Percentiles rank a stretch among this genome's conserved stretches.
Evolutionary conservation across 2,797 vertebrate genomes (phyloP).

Genomic region (Myotis daubentonii): DNA sequence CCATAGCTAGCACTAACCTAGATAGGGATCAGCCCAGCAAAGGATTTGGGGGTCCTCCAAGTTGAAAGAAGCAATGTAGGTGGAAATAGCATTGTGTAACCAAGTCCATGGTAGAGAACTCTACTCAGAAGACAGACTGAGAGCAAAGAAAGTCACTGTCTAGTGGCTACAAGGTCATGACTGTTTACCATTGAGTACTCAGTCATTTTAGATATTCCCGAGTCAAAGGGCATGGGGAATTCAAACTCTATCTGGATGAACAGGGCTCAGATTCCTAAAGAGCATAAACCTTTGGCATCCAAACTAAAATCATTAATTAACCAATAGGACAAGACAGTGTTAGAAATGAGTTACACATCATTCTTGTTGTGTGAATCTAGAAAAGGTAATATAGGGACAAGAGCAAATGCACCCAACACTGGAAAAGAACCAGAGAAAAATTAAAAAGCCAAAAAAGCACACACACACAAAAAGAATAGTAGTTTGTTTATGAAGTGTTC

Average conservation of each 20-base stretch:
- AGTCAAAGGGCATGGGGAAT: constrained; percentile 49
- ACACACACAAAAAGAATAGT: not conserved
- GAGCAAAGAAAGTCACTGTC: not conserved
- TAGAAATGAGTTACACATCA: not conserved
- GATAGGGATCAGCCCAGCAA: not conserved
- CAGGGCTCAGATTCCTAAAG: constrained; percentile 31
- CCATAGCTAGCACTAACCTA: not conserved
- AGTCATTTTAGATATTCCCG: not conserved
- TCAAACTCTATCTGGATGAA: not conserved
- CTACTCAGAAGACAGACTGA: not conserved
- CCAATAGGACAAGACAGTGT: not conserved
- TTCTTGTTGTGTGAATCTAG: not conserved
- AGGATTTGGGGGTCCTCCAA: not conserved
- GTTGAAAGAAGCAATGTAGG: not conserved
- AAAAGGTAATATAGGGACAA: not conserved
- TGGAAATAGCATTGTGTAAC: not conserved
- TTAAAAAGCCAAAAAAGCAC: not conserved
- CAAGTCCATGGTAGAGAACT: not conserved
- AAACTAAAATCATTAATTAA: constrained; percentile 61
- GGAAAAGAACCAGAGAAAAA: not conserved
- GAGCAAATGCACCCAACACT: not conserved
- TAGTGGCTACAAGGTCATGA: not conserved
- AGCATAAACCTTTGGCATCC: constrained; percentile 27
- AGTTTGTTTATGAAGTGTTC: not conserved
- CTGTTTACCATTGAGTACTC: not conserved